These are phyloP conservation scores for Pseudorectes ferrugineus DNA, from an alignment of 2,113 vertebrate species.

Conservation along the genomic window DNA sequence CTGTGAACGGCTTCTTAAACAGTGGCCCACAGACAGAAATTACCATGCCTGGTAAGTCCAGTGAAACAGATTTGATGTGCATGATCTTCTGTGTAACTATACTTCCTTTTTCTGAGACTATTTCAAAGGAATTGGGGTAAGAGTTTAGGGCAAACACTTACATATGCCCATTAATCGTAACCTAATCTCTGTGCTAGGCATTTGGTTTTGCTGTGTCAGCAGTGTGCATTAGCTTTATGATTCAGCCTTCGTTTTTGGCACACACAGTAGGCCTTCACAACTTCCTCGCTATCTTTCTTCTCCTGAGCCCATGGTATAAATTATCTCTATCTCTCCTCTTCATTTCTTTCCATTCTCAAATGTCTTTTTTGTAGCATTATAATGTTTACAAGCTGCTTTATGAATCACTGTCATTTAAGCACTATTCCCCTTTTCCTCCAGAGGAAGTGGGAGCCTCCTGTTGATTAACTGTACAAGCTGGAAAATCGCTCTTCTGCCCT, in stretches of 20 bases:
- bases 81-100: neutral
- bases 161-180: rapidly evolving
- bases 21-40: neutral
- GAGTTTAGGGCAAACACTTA: neutral
- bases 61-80: neutral
- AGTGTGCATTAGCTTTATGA: neutral
- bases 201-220: neutral
- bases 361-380: neutral
- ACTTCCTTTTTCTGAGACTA: neutral
- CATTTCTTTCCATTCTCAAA: neutral
- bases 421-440: neutral
- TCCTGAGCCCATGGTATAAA: neutral
- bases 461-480: neutral
- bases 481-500: neutral
- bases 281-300: neutral
- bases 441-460: neutral
- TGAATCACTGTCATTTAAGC: neutral
- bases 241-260: neutral
- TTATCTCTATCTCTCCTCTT: neutral
- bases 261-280: neutral
- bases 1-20: neutral
- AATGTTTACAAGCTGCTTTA: neutral
- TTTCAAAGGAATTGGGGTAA: neutral
- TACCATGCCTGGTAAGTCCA: neutral
- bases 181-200: neutral